Evolutionary conservation across 2,888 invertebrate species (phyloP), one percentile per base, ranked within the genome.

Genomic region (Dendrolimus houi): DNA sequence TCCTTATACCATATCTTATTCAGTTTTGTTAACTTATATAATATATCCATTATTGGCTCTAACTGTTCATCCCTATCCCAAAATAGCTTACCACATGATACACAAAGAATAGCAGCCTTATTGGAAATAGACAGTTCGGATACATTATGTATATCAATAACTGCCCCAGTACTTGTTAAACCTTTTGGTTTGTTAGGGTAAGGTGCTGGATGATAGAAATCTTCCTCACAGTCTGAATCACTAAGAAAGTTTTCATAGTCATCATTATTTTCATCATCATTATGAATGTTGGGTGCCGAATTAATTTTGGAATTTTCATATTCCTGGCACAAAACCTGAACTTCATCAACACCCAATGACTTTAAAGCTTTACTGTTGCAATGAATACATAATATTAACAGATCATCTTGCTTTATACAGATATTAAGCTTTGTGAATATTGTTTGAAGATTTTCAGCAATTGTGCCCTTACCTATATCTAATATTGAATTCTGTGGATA

Each of bases 301-400:
- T 64, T 62, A 60, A 54, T 61, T 61, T 66, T 52, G 58, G 63
- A 57, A 58, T 62, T 62, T 62, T 75, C 64, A 70, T 80, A 83
- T 41, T 74, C 71, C 56, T 58, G 67, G 68, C 83, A 85, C 54
- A 86, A 65, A 58, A 77, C 71, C 59, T 68, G 58, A 57, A 88
- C 80, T 63, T 85, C 83, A 60, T 74, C 70, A 55, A 67, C 57
- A 62, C 67, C 64, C 42, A 87, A 59, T 60, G 69, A 77, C 61
- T 63, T 83, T 62, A 88, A 66, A 59, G 77, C 71, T 60, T 68
- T 75, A 53, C 74, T 71, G 70, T 91, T 91, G 76, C 92, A 91
- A 79, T 94, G 93, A 81, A 94, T 92, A 81, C 97, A 97, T 66
- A 95, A 90, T 69, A 92, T 94, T 69, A 95, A 94, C 61, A 96